phyloP scores from a whole-genome alignment of 2,113 vertebrate species.

The Apteryx owenii region DNA sequence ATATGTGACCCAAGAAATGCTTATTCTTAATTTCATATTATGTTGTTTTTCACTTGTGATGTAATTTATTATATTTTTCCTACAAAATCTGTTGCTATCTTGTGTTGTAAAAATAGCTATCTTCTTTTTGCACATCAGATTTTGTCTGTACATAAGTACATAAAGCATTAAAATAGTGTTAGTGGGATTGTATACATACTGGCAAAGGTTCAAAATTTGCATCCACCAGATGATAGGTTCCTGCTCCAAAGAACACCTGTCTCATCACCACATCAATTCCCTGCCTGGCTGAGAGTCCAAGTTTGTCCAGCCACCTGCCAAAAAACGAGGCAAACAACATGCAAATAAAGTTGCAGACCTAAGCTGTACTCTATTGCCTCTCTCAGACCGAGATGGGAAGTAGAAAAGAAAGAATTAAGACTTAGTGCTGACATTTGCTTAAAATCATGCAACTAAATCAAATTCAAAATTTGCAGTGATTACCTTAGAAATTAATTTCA shows the following conservation, averaged over 20 bases:
- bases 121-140: background rate
- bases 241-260: constrained; percentile 90
- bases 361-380: rapidly evolving
- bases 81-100: background rate
- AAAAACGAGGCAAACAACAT: background rate
- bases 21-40: background rate
- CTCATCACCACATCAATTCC: constrained; percentile 94
- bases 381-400: rapidly evolving
- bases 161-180: rapidly evolving
- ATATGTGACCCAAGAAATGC: background rate
- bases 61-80: background rate
- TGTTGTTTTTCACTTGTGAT: background rate
- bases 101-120: background rate
- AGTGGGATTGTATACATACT: constrained; percentile 67
- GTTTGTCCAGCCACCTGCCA: constrained; percentile 95
- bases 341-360: background rate
- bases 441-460: background rate
- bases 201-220: constrained; percentile 89
- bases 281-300: constrained; percentile 86
- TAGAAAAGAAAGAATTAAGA: background rate
- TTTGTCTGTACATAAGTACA: background rate
- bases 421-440: background rate
- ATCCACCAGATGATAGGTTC: constrained; percentile 91
- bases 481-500: background rate
- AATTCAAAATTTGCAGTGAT: background rate